A percentile compares a stretch with the other conserved stretches of the same genome.
These are phyloP conservation scores for Ceratina australensis DNA, from an alignment of 1,140 invertebrate genomes.

Conservation along the genomic window DNA sequence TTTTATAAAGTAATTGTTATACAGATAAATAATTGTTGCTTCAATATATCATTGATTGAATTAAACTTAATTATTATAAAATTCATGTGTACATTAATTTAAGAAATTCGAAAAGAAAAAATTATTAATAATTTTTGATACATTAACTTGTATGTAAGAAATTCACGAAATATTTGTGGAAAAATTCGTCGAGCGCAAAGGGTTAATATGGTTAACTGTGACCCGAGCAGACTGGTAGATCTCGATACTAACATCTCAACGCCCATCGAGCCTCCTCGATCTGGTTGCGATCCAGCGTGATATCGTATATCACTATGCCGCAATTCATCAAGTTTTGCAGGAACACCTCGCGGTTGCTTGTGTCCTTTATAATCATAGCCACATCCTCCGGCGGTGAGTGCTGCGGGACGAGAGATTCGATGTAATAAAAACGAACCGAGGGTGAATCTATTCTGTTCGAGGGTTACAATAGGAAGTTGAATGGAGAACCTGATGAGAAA, in stretches of 20 bases:
- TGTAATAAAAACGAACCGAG: not conserved
- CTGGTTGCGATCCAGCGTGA: constrained; percentile 63
- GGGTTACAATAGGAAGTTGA: not conserved
- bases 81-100: too few relatives aligned
- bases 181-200: too few relatives aligned
- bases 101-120: too few relatives aligned
- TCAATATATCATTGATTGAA: too few relatives aligned
- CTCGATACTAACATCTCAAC: constrained; percentile 50
- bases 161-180: too few relatives aligned
- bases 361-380: constrained; percentile 42
- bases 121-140: too few relatives aligned
- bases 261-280: constrained; percentile 62
- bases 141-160: too few relatives aligned
- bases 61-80: too few relatives aligned
- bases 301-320: constrained; percentile 73
- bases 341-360: constrained; percentile 48
- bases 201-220: not conserved
- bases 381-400: constrained; percentile 53
- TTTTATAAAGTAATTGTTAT: too few relatives aligned
- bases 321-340: constrained; percentile 66
- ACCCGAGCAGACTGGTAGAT: too few relatives aligned
- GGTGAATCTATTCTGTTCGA: not conserved
- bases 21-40: too few relatives aligned
- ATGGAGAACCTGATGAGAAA: not conserved
- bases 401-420: constrained; percentile 38